Base-by-base conservation (phyloP, 2,888 invertebrate species). In the Lypha dubia region DNA sequence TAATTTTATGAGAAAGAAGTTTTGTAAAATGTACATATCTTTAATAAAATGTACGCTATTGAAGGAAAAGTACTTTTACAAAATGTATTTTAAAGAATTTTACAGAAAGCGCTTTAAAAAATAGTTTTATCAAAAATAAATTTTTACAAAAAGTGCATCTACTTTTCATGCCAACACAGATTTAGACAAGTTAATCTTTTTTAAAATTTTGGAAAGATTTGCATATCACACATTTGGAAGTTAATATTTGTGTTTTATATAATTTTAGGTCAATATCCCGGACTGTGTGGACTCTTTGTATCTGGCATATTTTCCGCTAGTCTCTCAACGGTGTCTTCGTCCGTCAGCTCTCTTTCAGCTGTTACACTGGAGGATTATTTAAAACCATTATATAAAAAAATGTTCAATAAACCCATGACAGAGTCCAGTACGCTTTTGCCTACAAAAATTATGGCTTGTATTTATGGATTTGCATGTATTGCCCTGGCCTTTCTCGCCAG, bases 261-360 rank as follows among this genome's bases (percentile, higher is more conserved):
- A 22, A 49, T 79, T 77, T n/a, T 56, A 90, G 90, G 90, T 76
- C 90, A 94, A 79, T 92, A 94, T 81, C 97, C 97, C 0, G 98
- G 98, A 0, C 89, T 98, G 32, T 95, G 97, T 0, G 98, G 98
- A 0, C 93, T 98, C 15, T 98, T 98, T 90, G 96, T 98, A 0
- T 97, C 98, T 6, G 96, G 98, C 2, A 96, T 98, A 75, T 98
- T 98, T 91, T 97, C 97, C 88, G 98, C 97, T 0, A 96, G 98
- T 0, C 93, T 98, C 4, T 98, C 98, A 63, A 97, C 98, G 0
- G 95, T 98, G 76, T 98, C 98, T 0, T 97, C 98, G 0, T 95
- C 97, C 0, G 94, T 98, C 75, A 98, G 98, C 89, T 97, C 98
- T 1, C 93, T 98, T 15, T 96, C 98, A 0, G 98, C 98, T 1